Conservation (phyloP, 2,888 invertebrate genomes). For the Leptogaster cylindrica region DNA sequence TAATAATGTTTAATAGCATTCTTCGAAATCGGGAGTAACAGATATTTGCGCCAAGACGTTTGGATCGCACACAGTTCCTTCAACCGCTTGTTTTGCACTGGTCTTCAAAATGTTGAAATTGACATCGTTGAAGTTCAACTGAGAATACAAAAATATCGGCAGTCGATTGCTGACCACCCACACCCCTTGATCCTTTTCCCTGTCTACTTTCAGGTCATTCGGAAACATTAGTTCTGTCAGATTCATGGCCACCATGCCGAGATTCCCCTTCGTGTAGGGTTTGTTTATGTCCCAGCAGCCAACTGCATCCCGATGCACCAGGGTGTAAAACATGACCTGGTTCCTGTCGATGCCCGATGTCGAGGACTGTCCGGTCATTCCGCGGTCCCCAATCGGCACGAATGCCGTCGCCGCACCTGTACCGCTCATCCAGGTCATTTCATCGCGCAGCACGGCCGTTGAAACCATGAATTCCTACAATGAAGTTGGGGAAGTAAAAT, state of each 20-base stretch:
- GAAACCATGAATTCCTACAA: slow-evolving; percentile 73
- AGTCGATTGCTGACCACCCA: slow-evolving; percentile 80
- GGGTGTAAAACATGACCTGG: slow-evolving; percentile 78
- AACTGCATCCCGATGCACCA: slow-evolving; percentile 76
- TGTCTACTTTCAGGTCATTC: slow-evolving; percentile 80
- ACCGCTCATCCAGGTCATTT: slow-evolving; percentile 63
- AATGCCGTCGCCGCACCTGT: slow-evolving; percentile 56
- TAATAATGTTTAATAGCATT: slow-evolving; percentile 43
- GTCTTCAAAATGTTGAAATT: slow-evolving; percentile 79
- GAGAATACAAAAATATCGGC: slow-evolving; percentile 74
- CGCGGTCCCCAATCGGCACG: slow-evolving; percentile 63
- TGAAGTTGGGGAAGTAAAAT: slow-evolving; percentile 10
- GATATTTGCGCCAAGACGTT: slow-evolving; percentile 47
- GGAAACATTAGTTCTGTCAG: slow-evolving; percentile 75
- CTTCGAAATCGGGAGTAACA: slow-evolving; percentile 41
- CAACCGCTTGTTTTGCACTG: slow-evolving; percentile 68
- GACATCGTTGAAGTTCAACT: slow-evolving; percentile 68
- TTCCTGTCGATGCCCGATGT: slow-evolving; percentile 74
- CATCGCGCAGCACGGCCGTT: slow-evolving; percentile 70
- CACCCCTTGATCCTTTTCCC: slow-evolving; percentile 68
- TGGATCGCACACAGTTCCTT: slow-evolving; percentile 75
- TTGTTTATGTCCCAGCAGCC: slow-evolving; percentile 82
- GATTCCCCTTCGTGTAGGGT: slow-evolving; percentile 69
- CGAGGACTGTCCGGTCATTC: slow-evolving; percentile 72
- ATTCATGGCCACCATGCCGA: slow-evolving; percentile 70